Conservation (phyloP, 2,113 vertebrate species). For the Acanthochromis polyacanthus region DNA sequence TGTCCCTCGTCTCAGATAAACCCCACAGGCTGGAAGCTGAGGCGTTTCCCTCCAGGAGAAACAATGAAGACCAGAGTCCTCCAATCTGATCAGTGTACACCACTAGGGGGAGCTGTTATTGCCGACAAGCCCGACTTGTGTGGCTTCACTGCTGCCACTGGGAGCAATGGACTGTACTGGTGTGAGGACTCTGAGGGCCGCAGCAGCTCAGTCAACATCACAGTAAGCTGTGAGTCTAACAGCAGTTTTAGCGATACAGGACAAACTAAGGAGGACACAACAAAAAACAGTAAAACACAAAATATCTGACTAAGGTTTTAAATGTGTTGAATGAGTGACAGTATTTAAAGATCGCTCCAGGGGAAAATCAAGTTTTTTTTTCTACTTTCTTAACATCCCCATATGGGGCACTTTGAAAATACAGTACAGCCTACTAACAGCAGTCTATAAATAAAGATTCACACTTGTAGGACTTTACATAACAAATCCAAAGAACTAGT, state of each 20-base stretch:
- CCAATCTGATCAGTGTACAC: conserved; percentile 24
- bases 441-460: too few relatives aligned
- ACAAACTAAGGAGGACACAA: not conserved
- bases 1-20: conserved; percentile 54
- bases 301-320: too few relatives aligned
- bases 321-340: too few relatives aligned
- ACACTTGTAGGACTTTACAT: too few relatives aligned
- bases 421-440: too few relatives aligned
- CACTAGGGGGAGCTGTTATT: conserved; percentile 45
- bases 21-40: conserved; percentile 64
- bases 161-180: conserved; percentile 78
- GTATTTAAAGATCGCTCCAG: too few relatives aligned
- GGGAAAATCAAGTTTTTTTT: too few relatives aligned
- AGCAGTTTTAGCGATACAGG: not conserved
- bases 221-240: conserved; percentile 76
- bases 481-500: too few relatives aligned
- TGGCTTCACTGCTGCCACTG: conserved; percentile 30
- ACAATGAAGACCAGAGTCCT: not conserved
- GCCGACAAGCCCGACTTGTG: not conserved
- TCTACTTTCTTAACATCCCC: too few relatives aligned
- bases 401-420: too few relatives aligned
- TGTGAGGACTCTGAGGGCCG: conserved; percentile 62
- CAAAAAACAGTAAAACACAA: not conserved
- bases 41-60: conserved; percentile 20
- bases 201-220: conserved; percentile 71